Percentiles rank a stretch among this genome's conserved stretches.
These are phyloP conservation scores for Cyanoramphus novaezelandiae DNA, from an alignment of 2,113 vertebrate genomes.

Conservation along the genomic window DNA sequence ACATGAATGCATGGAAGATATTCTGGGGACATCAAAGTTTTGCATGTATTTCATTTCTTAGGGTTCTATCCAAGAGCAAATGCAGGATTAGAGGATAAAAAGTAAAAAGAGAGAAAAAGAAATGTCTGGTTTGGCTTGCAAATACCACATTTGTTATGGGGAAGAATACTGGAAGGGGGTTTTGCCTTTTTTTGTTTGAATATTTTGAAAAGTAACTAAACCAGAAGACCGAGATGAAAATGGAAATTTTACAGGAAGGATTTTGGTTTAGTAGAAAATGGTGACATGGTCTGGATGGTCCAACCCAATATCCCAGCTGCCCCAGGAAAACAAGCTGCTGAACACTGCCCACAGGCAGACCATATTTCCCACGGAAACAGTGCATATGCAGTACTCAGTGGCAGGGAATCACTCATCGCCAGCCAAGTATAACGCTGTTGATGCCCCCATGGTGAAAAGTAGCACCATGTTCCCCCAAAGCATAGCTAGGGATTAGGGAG, in stretches of 20 bases:
- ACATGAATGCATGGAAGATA: not conserved
- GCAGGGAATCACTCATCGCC: not conserved
- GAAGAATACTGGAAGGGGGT: not conserved
- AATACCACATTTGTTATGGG: not conserved
- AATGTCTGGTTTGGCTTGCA: not conserved
- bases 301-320: not conserved
- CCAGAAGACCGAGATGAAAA: not conserved
- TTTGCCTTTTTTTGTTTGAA: not conserved
- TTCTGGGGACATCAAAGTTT: not conserved
- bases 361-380: not conserved
- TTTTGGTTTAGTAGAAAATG: not conserved
- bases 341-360: not conserved
- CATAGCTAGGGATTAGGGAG: rapidly evolving
- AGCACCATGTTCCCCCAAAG: not conserved
- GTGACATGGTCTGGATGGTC: not conserved
- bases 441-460: not conserved
- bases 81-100: not conserved
- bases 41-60: not conserved
- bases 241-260: not conserved
- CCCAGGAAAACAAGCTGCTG: not conserved
- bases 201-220: not conserved
- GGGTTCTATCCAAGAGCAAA: not conserved
- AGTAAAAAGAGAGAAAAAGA: not conserved
- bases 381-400: rapidly evolving
- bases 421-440: not conserved